phyloP scores from a whole-genome alignment of 1,140 invertebrate species.

The Cotesia vestalis region DNA sequence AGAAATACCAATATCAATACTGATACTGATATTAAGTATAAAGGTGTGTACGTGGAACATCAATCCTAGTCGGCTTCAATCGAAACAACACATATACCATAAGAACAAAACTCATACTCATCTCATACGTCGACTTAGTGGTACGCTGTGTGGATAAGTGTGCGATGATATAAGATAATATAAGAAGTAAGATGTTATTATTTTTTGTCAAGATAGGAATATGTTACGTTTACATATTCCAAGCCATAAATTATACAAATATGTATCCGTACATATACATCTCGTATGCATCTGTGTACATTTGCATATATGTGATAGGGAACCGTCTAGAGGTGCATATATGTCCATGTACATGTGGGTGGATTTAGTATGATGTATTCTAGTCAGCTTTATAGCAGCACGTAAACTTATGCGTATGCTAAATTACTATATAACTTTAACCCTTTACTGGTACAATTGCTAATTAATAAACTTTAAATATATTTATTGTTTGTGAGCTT shows the following conservation, averaged over 20 bases:
- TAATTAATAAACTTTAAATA: neutral
- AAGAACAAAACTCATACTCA: no score
- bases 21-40: neutral
- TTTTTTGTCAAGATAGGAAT: no score
- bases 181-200: no score
- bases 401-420: constrained; percentile 49
- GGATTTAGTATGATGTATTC: constrained; percentile 51
- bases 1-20: neutral
- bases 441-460: constrained; percentile 39
- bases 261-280: neutral
- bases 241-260: neutral
- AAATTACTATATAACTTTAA: constrained; percentile 32
- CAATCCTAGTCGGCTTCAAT: no score
- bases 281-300: neutral
- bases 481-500: neutral
- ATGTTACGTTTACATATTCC: no score
- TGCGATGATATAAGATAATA: no score
- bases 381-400: constrained; percentile 66
- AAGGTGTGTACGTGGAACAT: no score
- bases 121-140: no score
- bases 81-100: no score
- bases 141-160: no score
- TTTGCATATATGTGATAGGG: neutral
- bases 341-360: constrained; percentile 7
- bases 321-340: neutral